These are phyloP conservation scores for Turritopsis rubra DNA, from an alignment of 30 jellyfish, hydroid and myxozoan species.

Conservation along the genomic window DNA sequence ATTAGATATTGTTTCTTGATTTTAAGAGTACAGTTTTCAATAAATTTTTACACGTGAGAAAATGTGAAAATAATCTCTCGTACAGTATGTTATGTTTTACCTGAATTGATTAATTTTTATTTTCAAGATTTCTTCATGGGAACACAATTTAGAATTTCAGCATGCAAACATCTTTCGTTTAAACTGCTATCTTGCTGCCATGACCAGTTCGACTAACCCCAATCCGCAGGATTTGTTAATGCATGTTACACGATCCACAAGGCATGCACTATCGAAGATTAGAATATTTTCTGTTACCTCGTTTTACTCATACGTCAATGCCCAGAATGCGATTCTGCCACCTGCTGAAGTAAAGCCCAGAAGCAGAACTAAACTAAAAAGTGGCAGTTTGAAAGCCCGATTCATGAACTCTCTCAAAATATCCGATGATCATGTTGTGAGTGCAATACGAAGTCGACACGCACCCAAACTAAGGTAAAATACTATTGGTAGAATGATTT, in stretches of 20 bases:
- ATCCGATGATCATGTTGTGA: constrained; percentile 64
- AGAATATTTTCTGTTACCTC: constrained; percentile 93
- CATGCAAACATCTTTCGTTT: constrained; percentile 58
- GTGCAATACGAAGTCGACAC: constrained; percentile 71
- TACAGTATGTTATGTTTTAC: neutral
- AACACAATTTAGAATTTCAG: constrained; percentile 61
- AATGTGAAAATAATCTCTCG: neutral
- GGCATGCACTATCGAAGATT: constrained; percentile 76
- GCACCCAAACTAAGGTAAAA: constrained; percentile 52
- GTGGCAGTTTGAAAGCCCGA: constrained; percentile 63
- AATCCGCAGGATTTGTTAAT: constrained; percentile 81
- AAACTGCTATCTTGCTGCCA: constrained; percentile 74
- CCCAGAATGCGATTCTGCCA: constrained; percentile 47
- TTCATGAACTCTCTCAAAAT: constrained; percentile 61
- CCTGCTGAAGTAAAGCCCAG: constrained; percentile 47
- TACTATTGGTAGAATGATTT: neutral
- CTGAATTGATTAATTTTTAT: neutral
- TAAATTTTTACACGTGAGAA: no score
- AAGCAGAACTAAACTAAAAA: constrained; percentile 21
- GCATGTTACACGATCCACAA: constrained; percentile 67
- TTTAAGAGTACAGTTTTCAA: no score
- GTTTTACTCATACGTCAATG: constrained; percentile 75
- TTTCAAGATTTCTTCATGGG: constrained; percentile 84
- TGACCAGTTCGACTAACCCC: constrained; percentile 57
- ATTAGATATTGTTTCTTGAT: no score